Evolutionary conservation across 1,140 invertebrate species (phyloP), one percentile per base, ranked within the genome.

Genomic region (Nymphalis io): DNA sequence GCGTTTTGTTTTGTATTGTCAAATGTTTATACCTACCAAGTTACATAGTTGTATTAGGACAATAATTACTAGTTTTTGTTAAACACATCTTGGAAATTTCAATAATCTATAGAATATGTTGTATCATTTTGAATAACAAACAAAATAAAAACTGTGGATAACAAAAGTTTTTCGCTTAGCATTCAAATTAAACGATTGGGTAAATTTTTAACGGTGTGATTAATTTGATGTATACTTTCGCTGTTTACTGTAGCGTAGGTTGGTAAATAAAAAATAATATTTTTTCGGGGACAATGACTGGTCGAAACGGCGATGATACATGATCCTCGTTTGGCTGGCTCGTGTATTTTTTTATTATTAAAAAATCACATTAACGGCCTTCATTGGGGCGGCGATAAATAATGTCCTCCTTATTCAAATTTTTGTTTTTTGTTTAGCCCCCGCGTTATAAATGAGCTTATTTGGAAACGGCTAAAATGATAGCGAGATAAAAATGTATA

Each of bases 361-460:
- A 91, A 91, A 91, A 91, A 91, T 91, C 89, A 91, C 86, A 91
- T 91, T 91, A 91, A 89, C 89, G 83, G 82, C 87, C 82, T 88
- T 90, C 88, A 89, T 89, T 90, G 86, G 88, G 87, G 86, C 86
- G 87, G 87, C 78, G 82, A 91, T 91, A 91, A 91, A 91, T 91
- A 88, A 91, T 91, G 85, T 83, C 76, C 86, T 91, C 88, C 88
- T 91, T 91, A 91, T 91, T 91, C 89, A 91, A 91, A 88, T 91
- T 89, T 91, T 88, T 85, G 89, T 88, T 90, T 90, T 91, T 91
- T 89, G 87, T 89, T 89, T 85, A 84, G 80, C 84, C 83, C 81
- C 81, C 80, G 76, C 75, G 87, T 91, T 86, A 91, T 91, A 89
- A 91, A 91, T 91, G 87, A 91, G 89, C 87, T 91, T 91, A 91